These are phyloP conservation scores for Phymorhynchus buccinoides DNA, from an alignment of 1,140 invertebrate genomes.

Conservation along the genomic window DNA sequence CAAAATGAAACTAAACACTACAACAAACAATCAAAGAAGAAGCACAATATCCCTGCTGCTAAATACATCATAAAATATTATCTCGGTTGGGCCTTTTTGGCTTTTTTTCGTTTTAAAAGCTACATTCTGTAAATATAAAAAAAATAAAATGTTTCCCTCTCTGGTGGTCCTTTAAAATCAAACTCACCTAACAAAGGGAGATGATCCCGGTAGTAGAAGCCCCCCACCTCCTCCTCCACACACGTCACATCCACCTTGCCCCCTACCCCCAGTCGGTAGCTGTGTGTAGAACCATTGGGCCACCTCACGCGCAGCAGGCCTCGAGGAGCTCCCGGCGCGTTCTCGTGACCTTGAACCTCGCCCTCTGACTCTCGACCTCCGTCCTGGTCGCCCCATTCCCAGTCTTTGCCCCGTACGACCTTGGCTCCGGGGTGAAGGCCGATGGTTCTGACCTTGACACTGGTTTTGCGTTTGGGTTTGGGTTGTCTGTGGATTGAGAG, in stretches of 20 bases:
- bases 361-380: constrained; percentile 73
- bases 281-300: constrained; percentile 81
- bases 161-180: no score
- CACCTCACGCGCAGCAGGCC: constrained; percentile 90
- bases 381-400: constrained; percentile 55
- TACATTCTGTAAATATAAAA: no score
- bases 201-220: constrained; percentile 86
- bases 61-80: no score
- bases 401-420: constrained; percentile 74
- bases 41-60: no score
- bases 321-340: constrained; percentile 80
- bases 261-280: constrained; percentile 85
- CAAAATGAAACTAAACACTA: no score
- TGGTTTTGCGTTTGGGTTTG: constrained; percentile 48
- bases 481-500: constrained; percentile 43
- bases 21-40: no score
- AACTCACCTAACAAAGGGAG: constrained; percentile 82
- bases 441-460: constrained; percentile 36
- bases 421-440: constrained; percentile 88
- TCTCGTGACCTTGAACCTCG: constrained; percentile 88
- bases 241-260: constrained; percentile 88
- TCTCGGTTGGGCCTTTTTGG: no score
- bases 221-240: constrained; percentile 80
- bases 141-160: no score
- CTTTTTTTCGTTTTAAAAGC: no score